A percentile compares a stretch with the other conserved stretches of the same genome.
Conservation (phyloP, 2,113 vertebrate species). For the Eublepharis macularius region DNA sequence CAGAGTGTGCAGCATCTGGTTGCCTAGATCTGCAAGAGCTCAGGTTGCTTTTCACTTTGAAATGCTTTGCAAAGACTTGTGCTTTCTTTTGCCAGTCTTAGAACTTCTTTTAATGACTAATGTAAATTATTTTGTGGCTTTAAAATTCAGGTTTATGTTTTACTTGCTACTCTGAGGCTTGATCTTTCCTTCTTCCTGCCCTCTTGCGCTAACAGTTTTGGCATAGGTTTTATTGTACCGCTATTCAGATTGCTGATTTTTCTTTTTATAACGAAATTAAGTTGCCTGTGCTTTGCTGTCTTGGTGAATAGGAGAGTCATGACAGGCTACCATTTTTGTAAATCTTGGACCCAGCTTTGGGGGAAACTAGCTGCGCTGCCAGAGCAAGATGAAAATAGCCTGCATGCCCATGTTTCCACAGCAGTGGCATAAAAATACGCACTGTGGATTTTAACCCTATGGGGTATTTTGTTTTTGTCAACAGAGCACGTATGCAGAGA, state of each 20-base stretch:
- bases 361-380: background rate
- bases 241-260: background rate
- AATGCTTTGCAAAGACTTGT: background rate
- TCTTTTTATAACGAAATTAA: background rate
- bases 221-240: background rate
- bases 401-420: background rate
- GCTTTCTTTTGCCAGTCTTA: too few species aligned
- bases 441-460: background rate
- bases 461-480: background rate
- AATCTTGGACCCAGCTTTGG: background rate
- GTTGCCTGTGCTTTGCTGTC: background rate
- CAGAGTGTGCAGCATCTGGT: background rate
- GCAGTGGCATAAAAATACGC: background rate
- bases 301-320: background rate
- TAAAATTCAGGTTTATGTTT: too few species aligned
- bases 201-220: background rate
- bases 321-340: background rate
- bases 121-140: too few species aligned
- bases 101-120: too few species aligned
- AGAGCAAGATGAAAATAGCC: background rate
- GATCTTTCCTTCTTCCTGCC: too few species aligned
- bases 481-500: background rate
- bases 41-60: background rate
- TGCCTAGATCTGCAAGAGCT: background rate
- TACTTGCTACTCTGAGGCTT: too few species aligned